phyloP scores from a whole-genome alignment of 2,797 vertebrate species.

The Eremophila alpestris region DNA sequence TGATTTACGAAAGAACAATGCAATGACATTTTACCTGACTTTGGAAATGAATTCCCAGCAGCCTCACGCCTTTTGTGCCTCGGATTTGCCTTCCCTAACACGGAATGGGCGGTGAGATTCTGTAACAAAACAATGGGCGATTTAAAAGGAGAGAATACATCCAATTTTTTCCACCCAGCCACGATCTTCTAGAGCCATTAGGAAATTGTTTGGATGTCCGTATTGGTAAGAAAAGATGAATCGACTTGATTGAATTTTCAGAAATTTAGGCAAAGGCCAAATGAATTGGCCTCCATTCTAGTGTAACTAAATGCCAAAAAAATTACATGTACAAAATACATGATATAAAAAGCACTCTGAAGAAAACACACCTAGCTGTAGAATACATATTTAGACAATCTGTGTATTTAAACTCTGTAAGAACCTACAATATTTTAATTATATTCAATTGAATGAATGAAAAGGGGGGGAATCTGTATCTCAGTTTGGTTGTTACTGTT shows the following conservation, averaged over 20 bases:
- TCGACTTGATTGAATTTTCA: background rate
- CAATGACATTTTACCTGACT: conserved; percentile 26
- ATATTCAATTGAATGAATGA: background rate
- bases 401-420: background rate
- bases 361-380: background rate
- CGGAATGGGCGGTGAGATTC: background rate
- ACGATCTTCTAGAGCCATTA: background rate
- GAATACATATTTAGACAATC: background rate
- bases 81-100: background rate
- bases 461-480: background rate
- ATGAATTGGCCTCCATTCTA: background rate
- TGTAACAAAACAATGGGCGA: background rate
- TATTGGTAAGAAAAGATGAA: background rate
- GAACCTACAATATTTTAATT: background rate
- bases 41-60: conserved; percentile 16
- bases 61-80: background rate
- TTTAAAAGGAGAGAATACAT: background rate
- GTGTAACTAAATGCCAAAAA: background rate
- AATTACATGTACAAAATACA: background rate
- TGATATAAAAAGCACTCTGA: background rate
- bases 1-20: conserved; percentile 26
- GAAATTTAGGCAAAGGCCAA: background rate
- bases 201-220: background rate
- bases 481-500: background rate
- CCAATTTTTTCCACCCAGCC: background rate